A percentile compares a stretch with the other conserved stretches of the same genome.
phyloP scores from a whole-genome alignment of 2,797 vertebrate species.

The Chiloscyllium punctatum region DNA sequence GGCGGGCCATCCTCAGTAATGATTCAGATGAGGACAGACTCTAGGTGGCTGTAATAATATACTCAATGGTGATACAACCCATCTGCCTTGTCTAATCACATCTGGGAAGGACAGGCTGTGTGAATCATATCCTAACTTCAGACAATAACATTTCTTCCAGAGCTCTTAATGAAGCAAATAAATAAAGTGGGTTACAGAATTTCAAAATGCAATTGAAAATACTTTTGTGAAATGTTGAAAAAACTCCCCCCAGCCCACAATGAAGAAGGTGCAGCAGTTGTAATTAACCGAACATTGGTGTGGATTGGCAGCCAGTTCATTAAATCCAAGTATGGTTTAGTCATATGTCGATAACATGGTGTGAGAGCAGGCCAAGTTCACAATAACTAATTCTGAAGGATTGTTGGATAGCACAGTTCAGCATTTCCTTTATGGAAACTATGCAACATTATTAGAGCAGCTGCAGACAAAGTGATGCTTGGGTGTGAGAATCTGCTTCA shows the following conservation, averaged over 20 bases:
- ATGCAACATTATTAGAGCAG: background rate
- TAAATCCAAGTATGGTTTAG: background rate
- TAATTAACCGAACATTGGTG: background rate
- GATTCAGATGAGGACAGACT: background rate
- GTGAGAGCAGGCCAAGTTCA: background rate
- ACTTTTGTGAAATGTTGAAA: background rate
- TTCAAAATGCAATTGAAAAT: background rate
- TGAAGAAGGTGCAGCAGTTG: too few species aligned
- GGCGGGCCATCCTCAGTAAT: background rate
- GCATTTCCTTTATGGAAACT: conserved; percentile 23
- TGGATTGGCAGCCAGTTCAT: background rate
- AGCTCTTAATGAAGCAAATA: background rate
- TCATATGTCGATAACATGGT: background rate
- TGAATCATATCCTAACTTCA: background rate
- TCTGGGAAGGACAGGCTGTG: background rate
- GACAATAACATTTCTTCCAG: background rate
- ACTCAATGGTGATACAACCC: background rate
- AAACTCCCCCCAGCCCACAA: too few species aligned
- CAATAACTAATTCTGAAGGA: background rate
- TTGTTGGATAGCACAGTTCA: conserved; percentile 13
- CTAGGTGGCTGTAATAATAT: background rate
- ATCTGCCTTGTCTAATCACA: background rate
- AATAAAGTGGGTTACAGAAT: background rate
- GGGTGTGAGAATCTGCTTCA: background rate
- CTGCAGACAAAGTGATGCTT: background rate